phyloP scores from a whole-genome alignment of 2,797 vertebrate species.

The Coregonus sp. region DNA sequence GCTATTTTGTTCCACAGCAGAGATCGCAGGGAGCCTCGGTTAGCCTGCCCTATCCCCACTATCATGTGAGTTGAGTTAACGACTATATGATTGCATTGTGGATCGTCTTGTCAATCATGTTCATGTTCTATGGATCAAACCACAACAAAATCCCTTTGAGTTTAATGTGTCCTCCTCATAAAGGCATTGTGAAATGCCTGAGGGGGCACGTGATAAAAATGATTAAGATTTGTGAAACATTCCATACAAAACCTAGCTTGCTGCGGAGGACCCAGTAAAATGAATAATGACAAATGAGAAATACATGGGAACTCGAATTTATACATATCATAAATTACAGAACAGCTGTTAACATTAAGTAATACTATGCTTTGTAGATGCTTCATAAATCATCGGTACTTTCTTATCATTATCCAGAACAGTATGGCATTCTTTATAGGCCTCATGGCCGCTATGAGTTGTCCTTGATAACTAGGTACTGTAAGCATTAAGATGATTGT shows the following conservation, averaged over 20 bases:
- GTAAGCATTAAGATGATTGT: no score
- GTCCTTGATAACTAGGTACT: no score
- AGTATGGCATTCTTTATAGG: background rate
- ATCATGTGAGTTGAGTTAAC: background rate
- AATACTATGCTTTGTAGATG: background rate
- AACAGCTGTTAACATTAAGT: slow-evolving; percentile 10
- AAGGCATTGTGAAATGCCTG: background rate
- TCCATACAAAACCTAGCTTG: background rate
- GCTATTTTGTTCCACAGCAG: slow-evolving; percentile 4
- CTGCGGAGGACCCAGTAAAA: background rate
- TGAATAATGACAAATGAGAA: background rate
- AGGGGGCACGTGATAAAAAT: background rate
- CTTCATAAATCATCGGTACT: background rate
- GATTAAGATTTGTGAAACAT: background rate
- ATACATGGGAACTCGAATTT: background rate
- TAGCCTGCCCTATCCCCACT: background rate
- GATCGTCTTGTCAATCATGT: background rate
- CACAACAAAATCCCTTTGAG: background rate
- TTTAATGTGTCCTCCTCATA: background rate
- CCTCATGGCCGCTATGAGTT: background rate
- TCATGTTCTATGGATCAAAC: background rate
- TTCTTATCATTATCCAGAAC: background rate
- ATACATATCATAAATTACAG: slow-evolving; percentile 2
- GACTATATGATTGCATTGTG: background rate
- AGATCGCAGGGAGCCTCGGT: background rate